A percentile compares a stretch with the other conserved stretches of the same genome.
phyloP scores from a whole-genome alignment of 1,140 invertebrate genomes.

The Diachasma alloeum region DNA sequence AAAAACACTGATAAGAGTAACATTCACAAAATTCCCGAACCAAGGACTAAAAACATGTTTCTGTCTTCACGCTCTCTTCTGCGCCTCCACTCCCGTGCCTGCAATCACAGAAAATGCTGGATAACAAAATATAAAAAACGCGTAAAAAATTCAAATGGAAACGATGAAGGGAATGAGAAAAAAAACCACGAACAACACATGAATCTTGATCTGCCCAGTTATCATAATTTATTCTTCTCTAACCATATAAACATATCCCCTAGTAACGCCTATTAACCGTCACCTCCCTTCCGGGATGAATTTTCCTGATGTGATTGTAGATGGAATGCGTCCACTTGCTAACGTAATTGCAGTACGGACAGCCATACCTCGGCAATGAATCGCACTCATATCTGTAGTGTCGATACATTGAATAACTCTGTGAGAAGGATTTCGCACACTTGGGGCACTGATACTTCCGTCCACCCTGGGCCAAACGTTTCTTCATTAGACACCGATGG shows the following conservation, averaged over 20 bases:
- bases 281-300: slow-evolving; percentile 49
- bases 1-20: too few relatives aligned
- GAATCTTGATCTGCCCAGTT: too few relatives aligned
- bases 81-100: too few relatives aligned
- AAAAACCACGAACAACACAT: too few relatives aligned
- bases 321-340: slow-evolving; percentile 57
- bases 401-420: slow-evolving; percentile 69
- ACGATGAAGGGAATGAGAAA: too few relatives aligned
- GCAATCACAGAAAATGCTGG: too few relatives aligned
- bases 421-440: slow-evolving; percentile 53
- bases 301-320: slow-evolving; percentile 55
- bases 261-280: slow-evolving; percentile 47
- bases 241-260: not conserved
- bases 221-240: not conserved
- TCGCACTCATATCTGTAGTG: slow-evolving; percentile 78
- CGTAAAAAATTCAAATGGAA: too few relatives aligned
- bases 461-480: not conserved
- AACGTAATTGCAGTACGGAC: slow-evolving; percentile 63
- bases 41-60: too few relatives aligned
- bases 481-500: not conserved
- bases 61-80: too few relatives aligned
- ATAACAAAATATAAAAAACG: too few relatives aligned
- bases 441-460: slow-evolving; percentile 50
- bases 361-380: slow-evolving; percentile 72
- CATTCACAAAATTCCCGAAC: too few relatives aligned